Evolutionary conservation across 2,797 vertebrate species (phyloP).

Genomic region (Triplophysa yarkandensis): DNA sequence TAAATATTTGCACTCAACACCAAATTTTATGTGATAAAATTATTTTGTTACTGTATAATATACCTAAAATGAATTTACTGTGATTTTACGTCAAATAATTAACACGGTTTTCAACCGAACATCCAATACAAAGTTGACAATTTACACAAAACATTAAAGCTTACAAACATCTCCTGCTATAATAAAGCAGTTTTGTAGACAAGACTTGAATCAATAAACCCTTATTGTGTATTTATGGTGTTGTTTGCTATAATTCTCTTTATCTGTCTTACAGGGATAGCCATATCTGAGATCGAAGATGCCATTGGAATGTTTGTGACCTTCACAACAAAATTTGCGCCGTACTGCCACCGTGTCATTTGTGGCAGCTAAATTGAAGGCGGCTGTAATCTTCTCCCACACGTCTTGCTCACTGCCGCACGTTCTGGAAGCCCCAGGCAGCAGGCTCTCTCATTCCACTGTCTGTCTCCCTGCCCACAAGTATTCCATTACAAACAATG

Average conservation of each 20-base stretch:
- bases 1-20: too few species aligned
- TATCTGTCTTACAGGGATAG: constrained; percentile 41
- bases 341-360: constrained; percentile 7
- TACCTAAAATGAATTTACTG: too few species aligned
- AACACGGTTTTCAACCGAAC: too few species aligned
- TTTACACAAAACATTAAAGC: too few species aligned
- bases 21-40: too few species aligned
- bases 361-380: constrained; percentile 42
- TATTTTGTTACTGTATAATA: too few species aligned
- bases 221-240: constrained; percentile 8
- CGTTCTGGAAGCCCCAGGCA: background rate
- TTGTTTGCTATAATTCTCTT: constrained; percentile 28
- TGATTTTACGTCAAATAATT: too few species aligned
- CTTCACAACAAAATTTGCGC: constrained; percentile 37
- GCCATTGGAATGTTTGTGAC: constrained; percentile 23
- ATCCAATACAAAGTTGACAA: too few species aligned
- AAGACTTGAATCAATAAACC: constrained; percentile 30
- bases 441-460: constrained; percentile 31
- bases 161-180: background rate
- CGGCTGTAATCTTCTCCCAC: constrained; percentile 33
- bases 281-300: constrained; percentile 28
- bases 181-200: background rate
- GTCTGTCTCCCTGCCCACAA: constrained; percentile 42
- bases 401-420: constrained; percentile 5
- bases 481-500: constrained; percentile 37